A percentile compares a stretch with the other conserved stretches of the same genome.
phyloP scores from a whole-genome alignment of 2,797 vertebrate genomes.

The Myotis pilosus region DNA sequence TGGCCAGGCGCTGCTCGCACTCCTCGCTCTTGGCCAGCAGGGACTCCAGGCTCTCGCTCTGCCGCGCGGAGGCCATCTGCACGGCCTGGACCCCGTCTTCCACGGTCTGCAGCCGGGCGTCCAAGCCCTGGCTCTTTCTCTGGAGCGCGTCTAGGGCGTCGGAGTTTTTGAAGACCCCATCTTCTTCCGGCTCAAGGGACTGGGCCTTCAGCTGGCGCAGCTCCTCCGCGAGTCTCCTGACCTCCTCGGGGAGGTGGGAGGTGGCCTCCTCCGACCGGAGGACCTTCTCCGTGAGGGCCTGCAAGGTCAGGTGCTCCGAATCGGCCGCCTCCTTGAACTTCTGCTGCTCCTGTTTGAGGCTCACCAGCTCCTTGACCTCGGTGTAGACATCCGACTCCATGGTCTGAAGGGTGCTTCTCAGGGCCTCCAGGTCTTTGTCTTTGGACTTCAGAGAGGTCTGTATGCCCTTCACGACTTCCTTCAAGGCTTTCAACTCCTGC shows the following conservation, averaged over 20 bases:
- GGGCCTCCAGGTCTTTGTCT: conserved; percentile 83
- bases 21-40: conserved; percentile 84
- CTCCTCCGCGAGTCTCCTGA: conserved; percentile 81
- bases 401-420: conserved; percentile 88
- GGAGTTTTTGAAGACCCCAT: conserved; percentile 64
- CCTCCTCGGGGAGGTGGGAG: conserved; percentile 81
- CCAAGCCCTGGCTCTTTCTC: conserved; percentile 83
- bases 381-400: conserved; percentile 93
- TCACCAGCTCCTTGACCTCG: conserved; percentile 91
- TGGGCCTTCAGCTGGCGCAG: conserved; percentile 78
- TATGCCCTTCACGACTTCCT: conserved; percentile 85
- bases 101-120: conserved; percentile 83
- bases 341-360: conserved; percentile 89
- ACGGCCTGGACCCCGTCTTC: conserved; percentile 85
- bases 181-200: conserved; percentile 78
- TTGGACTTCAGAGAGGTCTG: conserved; percentile 82
- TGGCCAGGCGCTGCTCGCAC: conserved; percentile 81
- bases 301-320: conserved; percentile 81
- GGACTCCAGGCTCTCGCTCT: conserved; percentile 83
- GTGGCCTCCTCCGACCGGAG: conserved; percentile 81
- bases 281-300: conserved; percentile 86
- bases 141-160: conserved; percentile 77
- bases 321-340: conserved; percentile 86
- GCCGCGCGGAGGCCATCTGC: conserved; percentile 71
- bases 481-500: conserved; percentile 87